Conservation (phyloP, 2,797 vertebrate genomes). For the Naso thynnoides region DNA sequence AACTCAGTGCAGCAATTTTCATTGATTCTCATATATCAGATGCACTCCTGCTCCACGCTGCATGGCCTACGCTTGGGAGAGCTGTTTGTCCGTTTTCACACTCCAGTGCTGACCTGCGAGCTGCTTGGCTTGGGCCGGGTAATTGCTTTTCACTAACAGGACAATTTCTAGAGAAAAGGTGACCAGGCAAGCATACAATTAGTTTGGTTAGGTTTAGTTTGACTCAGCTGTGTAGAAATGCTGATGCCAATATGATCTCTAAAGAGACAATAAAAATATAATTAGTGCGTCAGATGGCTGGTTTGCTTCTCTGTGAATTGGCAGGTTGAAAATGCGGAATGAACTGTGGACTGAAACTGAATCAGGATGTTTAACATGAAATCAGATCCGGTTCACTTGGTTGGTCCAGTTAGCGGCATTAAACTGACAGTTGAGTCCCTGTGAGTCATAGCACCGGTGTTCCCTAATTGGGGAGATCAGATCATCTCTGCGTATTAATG, state of each 20-base stretch:
- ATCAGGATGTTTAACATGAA: background rate
- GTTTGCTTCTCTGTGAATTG: background rate
- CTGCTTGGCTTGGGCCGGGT: constrained; percentile 30
- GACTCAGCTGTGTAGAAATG: constrained; percentile 22
- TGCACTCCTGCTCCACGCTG: constrained; percentile 14
- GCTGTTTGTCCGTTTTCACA: constrained; percentile 42
- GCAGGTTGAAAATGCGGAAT: no score
- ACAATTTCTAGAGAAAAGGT: constrained; percentile 33
- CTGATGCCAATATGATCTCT: constrained; percentile 1
- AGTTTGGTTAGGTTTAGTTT: constrained; percentile 19
- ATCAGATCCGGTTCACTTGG: constrained; percentile 32
- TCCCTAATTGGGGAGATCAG: constrained; percentile 77
- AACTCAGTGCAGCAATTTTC: constrained; percentile 26
- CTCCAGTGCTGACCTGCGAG: constrained; percentile 49
- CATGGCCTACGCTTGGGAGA: constrained; percentile 27
- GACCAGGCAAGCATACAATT: constrained; percentile 23
- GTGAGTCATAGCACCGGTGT: constrained; percentile 64
- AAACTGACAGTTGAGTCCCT: constrained; percentile 38
- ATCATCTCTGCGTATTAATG: constrained; percentile 82
- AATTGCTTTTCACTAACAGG: constrained; percentile 58
- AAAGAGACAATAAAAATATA: background rate
- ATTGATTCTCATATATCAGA: constrained; percentile 38
- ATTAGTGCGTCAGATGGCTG: background rate
- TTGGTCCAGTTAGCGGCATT: constrained; percentile 11
- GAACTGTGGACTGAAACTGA: background rate